Evolutionary conservation across 2,888 invertebrate genomes (phyloP).

Genomic region (Lepidochitona cinerea): DNA sequence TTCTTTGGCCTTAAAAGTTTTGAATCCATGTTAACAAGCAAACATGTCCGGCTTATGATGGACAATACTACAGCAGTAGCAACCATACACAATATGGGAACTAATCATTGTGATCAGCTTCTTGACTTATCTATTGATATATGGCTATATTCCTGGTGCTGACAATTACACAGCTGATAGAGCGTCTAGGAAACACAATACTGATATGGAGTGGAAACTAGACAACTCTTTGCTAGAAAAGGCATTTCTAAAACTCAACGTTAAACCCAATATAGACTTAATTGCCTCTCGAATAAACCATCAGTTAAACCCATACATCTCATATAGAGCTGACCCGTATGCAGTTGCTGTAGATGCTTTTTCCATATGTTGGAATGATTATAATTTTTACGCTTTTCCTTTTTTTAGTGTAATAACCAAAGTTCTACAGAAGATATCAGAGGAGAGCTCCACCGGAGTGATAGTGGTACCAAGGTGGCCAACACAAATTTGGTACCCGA

Average conservation of each 20-base stretch:
- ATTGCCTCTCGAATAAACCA: constrained; percentile 16
- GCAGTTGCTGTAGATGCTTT: constrained; percentile 19
- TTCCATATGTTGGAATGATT: constrained; percentile 6
- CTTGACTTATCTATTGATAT: background rate
- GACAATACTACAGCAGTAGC: no score
- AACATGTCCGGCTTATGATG: no score
- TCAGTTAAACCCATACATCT: background rate
- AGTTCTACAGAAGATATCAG: constrained; percentile 16
- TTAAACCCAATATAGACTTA: constrained; percentile 7
- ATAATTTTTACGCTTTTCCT: constrained; percentile 26
- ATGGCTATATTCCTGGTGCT: constrained; percentile 13
- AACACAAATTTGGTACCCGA: constrained; percentile 20
- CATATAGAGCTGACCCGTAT: constrained; percentile 14
- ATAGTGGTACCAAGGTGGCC: constrained; percentile 20
- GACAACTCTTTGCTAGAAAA: background rate
- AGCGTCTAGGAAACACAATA: background rate
- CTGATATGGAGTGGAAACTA: constrained; percentile 8
- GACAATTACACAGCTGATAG: constrained; percentile 12
- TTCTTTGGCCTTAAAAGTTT: no score
- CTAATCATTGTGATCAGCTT: no score
- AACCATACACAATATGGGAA: no score
- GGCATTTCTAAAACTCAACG: background rate
- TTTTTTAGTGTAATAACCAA: constrained; percentile 13
- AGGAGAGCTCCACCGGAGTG: constrained; percentile 11
- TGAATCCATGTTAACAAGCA: no score